These are phyloP conservation scores for Ibycter americanus DNA, from an alignment of 2,797 vertebrate species.

Conservation along the genomic window DNA sequence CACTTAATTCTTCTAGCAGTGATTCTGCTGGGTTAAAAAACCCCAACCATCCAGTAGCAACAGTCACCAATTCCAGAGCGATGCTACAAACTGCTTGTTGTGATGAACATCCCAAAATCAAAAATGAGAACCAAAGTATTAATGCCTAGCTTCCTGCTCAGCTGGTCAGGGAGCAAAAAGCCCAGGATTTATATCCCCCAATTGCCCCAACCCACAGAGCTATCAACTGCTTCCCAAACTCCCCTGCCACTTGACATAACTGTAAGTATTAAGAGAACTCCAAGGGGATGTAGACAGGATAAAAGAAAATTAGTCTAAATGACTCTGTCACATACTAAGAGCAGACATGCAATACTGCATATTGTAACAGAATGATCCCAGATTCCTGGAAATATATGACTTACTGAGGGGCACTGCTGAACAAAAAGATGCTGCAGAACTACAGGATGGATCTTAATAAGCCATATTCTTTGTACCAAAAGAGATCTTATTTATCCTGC, in stretches of 20 bases:
- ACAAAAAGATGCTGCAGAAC: not conserved
- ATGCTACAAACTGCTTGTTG: not conserved
- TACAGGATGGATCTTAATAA: not conserved
- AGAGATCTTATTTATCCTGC: conserved; percentile 3
- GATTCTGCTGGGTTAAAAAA: not conserved
- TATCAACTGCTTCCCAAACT: not conserved
- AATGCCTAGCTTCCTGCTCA: not conserved
- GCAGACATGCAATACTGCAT: not conserved
- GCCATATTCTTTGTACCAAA: not conserved
- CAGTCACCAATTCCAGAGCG: not conserved
- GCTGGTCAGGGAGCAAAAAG: not conserved
- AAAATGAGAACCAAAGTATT: not conserved
- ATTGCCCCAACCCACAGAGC: not conserved
- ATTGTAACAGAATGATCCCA: not conserved
- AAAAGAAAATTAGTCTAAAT: not conserved
- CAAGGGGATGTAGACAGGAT: not conserved
- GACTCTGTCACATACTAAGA: not conserved
- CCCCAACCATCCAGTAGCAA: not conserved
- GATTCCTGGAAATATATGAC: not conserved
- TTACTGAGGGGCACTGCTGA: not conserved
- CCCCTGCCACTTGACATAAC: not conserved
- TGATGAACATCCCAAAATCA: not conserved
- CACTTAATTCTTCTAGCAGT: not conserved
- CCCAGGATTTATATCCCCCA: not conserved
- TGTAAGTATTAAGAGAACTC: not conserved